Evolutionary conservation across 37 sponge, comb jelly and placozoan species (phyloP).

Genomic region (Petrosia ficiformis): DNA sequence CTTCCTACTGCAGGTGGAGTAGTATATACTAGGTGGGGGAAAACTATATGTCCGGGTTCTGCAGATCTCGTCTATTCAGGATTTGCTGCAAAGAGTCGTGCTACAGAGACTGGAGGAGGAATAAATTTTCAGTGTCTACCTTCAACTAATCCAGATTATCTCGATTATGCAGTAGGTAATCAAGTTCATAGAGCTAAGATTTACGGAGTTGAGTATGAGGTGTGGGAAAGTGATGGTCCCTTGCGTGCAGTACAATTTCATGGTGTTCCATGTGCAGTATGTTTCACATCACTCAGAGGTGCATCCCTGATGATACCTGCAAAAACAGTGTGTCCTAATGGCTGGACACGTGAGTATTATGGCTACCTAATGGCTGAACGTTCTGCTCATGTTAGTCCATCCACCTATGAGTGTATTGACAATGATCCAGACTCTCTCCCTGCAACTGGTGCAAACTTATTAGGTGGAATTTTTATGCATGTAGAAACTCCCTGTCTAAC

Average conservation of each 20-base stretch:
- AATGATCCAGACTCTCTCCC: conserved; percentile 40
- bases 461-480: conserved; percentile 41
- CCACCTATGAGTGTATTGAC: conserved; percentile 50
- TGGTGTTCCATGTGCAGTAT: conserved; percentile 57
- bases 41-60: conserved; percentile 3
- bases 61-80: conserved; percentile 15
- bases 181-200: conserved; percentile 18
- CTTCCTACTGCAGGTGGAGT: conserved; percentile 22
- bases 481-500: conserved; percentile 43
- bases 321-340: conserved; percentile 17
- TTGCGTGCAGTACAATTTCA: not conserved
- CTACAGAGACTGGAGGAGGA: conserved; percentile 12
- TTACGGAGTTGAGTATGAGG: conserved; percentile 41
- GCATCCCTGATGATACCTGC: conserved; percentile 40
- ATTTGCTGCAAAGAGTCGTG: not conserved
- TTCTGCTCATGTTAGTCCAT: not conserved
- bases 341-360: conserved; percentile 51
- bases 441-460: conserved; percentile 16
- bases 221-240: conserved; percentile 2
- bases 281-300: conserved; percentile 23
- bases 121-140: conserved; percentile 24
- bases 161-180: conserved; percentile 5
- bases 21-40: no score
- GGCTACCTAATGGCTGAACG: conserved; percentile 43
- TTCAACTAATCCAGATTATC: conserved; percentile 20